Base-by-base conservation (phyloP, 2,888 invertebrate genomes). In the Andrena bucephala region DNA sequence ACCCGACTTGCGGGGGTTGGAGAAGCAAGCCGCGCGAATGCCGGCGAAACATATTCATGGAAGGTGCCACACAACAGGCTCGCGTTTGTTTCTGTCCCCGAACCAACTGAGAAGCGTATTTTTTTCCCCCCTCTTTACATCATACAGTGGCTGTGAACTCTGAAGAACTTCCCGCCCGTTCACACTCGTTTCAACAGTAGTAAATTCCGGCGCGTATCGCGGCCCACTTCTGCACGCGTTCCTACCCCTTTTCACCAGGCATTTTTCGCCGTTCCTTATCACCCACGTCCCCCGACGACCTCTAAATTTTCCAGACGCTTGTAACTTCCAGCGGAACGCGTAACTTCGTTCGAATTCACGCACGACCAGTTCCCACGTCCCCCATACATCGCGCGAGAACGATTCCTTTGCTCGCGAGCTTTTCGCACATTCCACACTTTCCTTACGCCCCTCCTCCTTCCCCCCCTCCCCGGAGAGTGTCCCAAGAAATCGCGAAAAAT, bases 171-270 rank as follows among this genome's bases (percentile, higher is more conserved):
- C 16, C 63, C 36, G 13, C 42, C 36, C 60, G 60, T 67, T 54
- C 67, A 20, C 78, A 63, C 59, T 69, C 50, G 48, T 70, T 77
- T 69, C 57, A 36, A 13, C 69, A 33, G 33, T 16, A 36, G 57
- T 52, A 79, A 79, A 81, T 81, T 81, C 24, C 66, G n/a, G 1
- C 50, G 59, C 57, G 79, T 62, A 77, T 71, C 66, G 66, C 52
- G 52, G n/a, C 20, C 10, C 62, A 54, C 77, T 67, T 54, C 20
- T 63, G 52, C 71, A 20, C 48, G 20, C 31, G 52, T 69, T 76
- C 20, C 42, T 60, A 29, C 36, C 7, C 33, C 29, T 24, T 63
- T 65, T 42, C 1, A 6, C 31, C 3, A 8, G 16, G 27, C 27
- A 31, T 54, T 68, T 50, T n/a, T n/a, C 70, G 24, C 50, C 48